phyloP scores from a whole-genome alignment of 2,797 vertebrate species.

The Botia kubotai region DNA sequence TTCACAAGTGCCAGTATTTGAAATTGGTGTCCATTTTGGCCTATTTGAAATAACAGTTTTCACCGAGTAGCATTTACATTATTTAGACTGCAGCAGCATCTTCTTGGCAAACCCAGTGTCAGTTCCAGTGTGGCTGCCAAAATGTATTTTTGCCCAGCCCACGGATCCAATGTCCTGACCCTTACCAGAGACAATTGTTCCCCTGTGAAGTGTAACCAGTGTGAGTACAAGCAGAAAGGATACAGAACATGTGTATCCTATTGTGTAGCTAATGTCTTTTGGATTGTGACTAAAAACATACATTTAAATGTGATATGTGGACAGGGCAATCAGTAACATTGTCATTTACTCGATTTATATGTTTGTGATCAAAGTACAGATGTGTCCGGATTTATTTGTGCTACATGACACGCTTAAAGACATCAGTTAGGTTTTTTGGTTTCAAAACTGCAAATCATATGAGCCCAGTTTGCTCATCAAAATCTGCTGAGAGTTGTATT shows the following conservation, averaged over 20 bases:
- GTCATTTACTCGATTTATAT: slow-evolving; percentile 5
- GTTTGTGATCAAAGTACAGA: neutral
- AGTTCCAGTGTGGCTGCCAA: slow-evolving; percentile 39
- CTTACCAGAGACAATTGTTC: slow-evolving; percentile 35
- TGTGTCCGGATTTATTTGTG: neutral
- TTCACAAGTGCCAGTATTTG: slow-evolving; percentile 18
- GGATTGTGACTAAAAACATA: neutral
- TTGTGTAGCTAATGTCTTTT: slow-evolving; percentile 1
- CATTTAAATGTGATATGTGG: neutral
- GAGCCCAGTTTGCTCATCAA: neutral
- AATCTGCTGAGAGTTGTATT: slow-evolving; percentile 1
- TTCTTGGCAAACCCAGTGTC: slow-evolving; percentile 38
- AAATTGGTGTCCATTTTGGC: slow-evolving; percentile 40
- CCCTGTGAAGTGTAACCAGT: slow-evolving; percentile 27
- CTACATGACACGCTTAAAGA: neutral
- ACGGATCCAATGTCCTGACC: slow-evolving; percentile 27
- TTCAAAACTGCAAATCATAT: neutral
- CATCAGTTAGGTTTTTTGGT: too few relatives aligned
- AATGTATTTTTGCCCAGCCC: slow-evolving; percentile 15
- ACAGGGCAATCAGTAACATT: neutral
- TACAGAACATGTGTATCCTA: neutral
- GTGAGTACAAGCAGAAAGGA: slow-evolving; percentile 28
- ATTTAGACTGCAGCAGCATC: slow-evolving; percentile 30
- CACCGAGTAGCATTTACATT: slow-evolving; percentile 35
- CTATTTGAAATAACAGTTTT: slow-evolving; percentile 41